A percentile compares a stretch with the other conserved stretches of the same genome.
Evolutionary conservation across 1,140 invertebrate genomes (phyloP).

Genomic region (Ridgeia piscesae): DNA sequence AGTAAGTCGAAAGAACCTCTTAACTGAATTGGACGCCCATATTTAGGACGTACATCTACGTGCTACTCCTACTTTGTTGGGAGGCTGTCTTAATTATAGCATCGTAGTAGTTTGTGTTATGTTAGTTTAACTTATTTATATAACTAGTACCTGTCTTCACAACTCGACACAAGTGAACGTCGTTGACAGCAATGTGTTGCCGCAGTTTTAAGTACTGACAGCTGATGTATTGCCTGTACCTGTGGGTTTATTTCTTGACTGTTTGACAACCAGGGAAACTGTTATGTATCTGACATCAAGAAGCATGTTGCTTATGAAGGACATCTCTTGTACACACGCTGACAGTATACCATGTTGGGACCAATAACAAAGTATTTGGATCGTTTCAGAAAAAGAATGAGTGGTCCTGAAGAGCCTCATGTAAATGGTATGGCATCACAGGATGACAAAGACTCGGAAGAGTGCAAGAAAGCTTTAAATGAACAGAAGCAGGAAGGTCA

Average conservation of each 20-base stretch:
- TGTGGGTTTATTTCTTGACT: neutral
- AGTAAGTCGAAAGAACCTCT: too few species aligned
- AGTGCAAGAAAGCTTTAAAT: neutral
- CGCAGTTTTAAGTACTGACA: neutral
- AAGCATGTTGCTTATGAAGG: neutral
- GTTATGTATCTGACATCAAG: neutral
- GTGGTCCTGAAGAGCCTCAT: neutral
- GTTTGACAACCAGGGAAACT: neutral
- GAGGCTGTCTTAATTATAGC: neutral
- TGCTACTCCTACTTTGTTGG: neutral
- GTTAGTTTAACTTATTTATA: neutral
- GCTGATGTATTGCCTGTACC: neutral
- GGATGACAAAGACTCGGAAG: neutral
- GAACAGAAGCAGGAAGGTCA: neutral
- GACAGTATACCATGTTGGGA: neutral
- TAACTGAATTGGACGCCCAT: neutral
- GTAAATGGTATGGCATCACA: neutral
- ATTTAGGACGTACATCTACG: neutral
- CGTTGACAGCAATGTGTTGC: neutral
- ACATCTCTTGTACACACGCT: neutral
- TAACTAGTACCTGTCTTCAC: too few species aligned
- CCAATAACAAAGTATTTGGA: conserved; percentile 6
- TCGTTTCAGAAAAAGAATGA: neutral
- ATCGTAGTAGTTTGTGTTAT: neutral
- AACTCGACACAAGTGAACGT: neutral